Base-by-base conservation (phyloP, 1,140 invertebrate species). In the Apis cerana region DNA sequence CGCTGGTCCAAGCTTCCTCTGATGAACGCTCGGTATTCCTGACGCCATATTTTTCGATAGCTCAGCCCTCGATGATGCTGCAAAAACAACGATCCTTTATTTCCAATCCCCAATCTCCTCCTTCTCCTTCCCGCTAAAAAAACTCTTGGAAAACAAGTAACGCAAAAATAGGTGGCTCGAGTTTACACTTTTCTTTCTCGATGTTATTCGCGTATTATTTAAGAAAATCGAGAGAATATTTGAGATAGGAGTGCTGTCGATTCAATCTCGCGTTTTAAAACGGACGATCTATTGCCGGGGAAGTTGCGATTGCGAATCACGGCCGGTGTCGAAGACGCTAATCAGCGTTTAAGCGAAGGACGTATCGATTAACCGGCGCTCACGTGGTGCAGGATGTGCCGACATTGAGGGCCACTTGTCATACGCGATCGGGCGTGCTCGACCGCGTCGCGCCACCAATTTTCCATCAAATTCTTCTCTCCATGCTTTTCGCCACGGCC, bases 1-100 rank as follows among this genome's bases (percentile, higher is more conserved):
- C 91, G 98, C 98, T 92, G 97, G 97, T 93, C 97, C 97, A 95
- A 97, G 96, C 93, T 97, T 96, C 94, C 95, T 95, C 94, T 96
- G 96, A 91, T 92, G 92, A 76, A 92, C 92, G 80, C 92, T 93
- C 89, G 93, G 92, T 72, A 94, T 92, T 88, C 92, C 90, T 89
- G 90, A 92, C 83, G 92, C 92, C 93, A 94, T 94, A 90, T 89
- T 91, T 84, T 87, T 77, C 59, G 81, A 81, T 65, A 72, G 59
- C 74, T 89, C 84, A 88, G 67, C 87, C 68, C 81, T 75, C 88
- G 84, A 43, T 86, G 67, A 79, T 79, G 67, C 87, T 89, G 75
- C 50, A 88, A 88, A 82, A 67, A 43, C 5, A 43, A 43, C 33
- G 21, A 61, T 11, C 19, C 62, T 48, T 50, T 50, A 10, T 56